A percentile compares a stretch with the other conserved stretches of the same genome.
These are phyloP conservation scores for Phataginus tricuspis DNA, from an alignment of 2,797 vertebrate genomes.

Conservation along the genomic window DNA sequence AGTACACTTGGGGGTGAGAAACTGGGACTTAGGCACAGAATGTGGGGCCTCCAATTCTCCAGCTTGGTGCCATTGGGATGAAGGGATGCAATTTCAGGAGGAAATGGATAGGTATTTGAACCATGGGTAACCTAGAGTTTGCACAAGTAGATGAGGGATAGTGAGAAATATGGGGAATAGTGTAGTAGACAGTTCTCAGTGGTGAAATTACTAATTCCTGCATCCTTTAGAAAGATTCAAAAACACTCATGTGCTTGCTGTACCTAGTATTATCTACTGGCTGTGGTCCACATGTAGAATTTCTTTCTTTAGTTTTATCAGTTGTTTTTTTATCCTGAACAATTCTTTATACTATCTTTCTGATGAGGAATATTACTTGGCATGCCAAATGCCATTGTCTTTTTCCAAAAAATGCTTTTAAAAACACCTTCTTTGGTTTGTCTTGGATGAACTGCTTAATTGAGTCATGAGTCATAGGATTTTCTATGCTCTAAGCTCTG, in stretches of 20 bases:
- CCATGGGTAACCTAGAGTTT: background rate
- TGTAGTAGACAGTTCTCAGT: background rate
- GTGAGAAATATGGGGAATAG: background rate
- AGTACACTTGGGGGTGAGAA: background rate
- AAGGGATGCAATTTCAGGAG: background rate
- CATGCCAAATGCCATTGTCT: conserved; percentile 37
- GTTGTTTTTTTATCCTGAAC: background rate
- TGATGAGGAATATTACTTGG: conserved; percentile 49
- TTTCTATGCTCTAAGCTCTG: conserved; percentile 62
- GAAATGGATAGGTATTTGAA: background rate
- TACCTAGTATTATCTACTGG: background rate
- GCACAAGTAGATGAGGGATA: background rate
- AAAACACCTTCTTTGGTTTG: conserved; percentile 46
- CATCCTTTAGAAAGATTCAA: background rate
- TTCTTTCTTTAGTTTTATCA: conserved; percentile 25
- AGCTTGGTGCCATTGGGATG: background rate
- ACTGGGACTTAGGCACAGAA: background rate
- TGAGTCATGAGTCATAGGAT: conserved; percentile 17
- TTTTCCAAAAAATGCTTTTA: background rate
- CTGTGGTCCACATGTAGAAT: background rate
- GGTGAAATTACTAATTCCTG: conserved; percentile 6
- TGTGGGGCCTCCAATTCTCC: background rate
- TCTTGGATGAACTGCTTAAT: conserved; percentile 61
- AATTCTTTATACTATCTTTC: background rate
- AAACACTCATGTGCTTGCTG: background rate